Evolutionary conservation across 2,797 vertebrate species (phyloP), one percentile per base, ranked within the genome.

Genomic region (Melanogrammus aeglefinus): DNA sequence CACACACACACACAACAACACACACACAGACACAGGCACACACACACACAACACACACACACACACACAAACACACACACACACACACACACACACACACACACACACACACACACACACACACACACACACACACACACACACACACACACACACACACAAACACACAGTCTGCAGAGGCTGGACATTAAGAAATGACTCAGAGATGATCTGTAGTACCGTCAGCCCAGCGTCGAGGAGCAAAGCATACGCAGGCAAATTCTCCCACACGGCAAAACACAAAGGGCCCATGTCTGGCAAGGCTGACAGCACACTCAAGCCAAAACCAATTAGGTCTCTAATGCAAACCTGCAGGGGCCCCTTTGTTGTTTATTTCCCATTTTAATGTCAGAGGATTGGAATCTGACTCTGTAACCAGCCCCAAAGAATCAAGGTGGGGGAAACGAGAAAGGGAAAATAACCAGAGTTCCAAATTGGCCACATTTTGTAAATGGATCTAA

Each of bases 301-400:
- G 72, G 73, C 86, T 84, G 88, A 81, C 88, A 81, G 88, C 80
- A 73, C 81, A 80, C 85, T 90, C 90, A 87, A 92, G 93, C 94
- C 94, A 95, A 94, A 93, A 94, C 87, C 92, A 94, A 94, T 95
- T 95, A 94, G 91, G 87, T 78, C 80, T 86, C 89, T 93, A 94
- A 94, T 94, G 90, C 88, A 93, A 94, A 94, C 92, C 93, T 93
- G 92, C 93, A 93, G 92, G 47, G 90, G 89, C 92, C 89, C 87
- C 88, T 93, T 94, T 94, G 93, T 94, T 88, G 84, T 91, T 93
- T 88, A 90, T 93, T 94, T 93, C 92, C 89, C 87, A 86, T 91
- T 92, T 93, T 92, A 91, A 94, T 93, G 92, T 93, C 92, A 94
- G 92, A 87, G 91, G 88, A 93, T 93, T 91, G 92, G 92, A 94